Percentiles rank a stretch among this genome's conserved stretches.
Evolutionary conservation across 2,888 invertebrate species (phyloP).

Genomic region (Yponomeuta sedellus): DNA sequence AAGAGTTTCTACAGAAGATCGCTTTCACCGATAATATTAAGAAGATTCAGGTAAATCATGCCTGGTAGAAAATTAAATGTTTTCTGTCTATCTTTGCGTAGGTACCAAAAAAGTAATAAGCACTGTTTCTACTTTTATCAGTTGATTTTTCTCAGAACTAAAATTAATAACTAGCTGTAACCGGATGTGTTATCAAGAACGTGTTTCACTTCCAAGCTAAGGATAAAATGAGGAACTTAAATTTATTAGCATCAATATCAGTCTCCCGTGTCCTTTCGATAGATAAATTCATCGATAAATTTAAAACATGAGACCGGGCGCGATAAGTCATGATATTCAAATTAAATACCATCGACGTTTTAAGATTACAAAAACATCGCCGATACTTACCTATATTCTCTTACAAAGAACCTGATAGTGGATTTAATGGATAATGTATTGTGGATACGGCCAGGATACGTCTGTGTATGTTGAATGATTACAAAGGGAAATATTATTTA

Average conservation of each 20-base stretch:
- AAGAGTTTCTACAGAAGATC: no score
- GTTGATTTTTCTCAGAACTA: no score
- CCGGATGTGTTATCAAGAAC: slow-evolving; percentile 9
- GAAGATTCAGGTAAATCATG: no score
- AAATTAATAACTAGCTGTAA: background rate
- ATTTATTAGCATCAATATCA: slow-evolving; percentile 14
- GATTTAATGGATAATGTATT: slow-evolving; percentile 45
- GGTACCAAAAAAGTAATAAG: no score
- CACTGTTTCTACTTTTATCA: no score
- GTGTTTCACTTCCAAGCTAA: slow-evolving; percentile 16
- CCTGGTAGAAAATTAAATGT: no score
- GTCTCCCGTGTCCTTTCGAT: slow-evolving; percentile 29
- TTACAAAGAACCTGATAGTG: slow-evolving; percentile 46
- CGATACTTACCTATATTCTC: slow-evolving; percentile 39
- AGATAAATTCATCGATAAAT: slow-evolving; percentile 65
- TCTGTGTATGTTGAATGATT: background rate
- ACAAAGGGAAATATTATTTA: background rate
- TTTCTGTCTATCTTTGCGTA: no score
- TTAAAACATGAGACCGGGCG: slow-evolving; percentile 50
- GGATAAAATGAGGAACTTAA: slow-evolving; percentile 17
- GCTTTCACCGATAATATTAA: no score
- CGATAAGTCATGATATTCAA: slow-evolving; percentile 73
- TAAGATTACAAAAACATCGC: slow-evolving; percentile 71
- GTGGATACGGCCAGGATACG: slow-evolving; percentile 31
- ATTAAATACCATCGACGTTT: slow-evolving; percentile 75